A percentile compares a stretch with the other conserved stretches of the same genome.
phyloP scores from a whole-genome alignment of 1,140 invertebrate species.

The Manduca sexta region DNA sequence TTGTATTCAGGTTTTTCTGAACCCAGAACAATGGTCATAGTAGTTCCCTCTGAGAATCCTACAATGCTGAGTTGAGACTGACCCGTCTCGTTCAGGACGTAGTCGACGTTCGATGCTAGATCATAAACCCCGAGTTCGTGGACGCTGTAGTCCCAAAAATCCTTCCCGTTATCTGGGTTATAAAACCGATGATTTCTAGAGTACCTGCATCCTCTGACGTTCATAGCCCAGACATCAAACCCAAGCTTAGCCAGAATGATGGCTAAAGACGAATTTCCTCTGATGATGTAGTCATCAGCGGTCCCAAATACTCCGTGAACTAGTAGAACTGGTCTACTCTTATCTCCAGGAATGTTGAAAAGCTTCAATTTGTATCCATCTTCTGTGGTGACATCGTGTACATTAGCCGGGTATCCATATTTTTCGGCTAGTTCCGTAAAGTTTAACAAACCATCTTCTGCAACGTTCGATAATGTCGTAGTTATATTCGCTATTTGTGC shows the following conservation, averaged over 20 bases:
- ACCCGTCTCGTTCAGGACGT: conserved; percentile 63
- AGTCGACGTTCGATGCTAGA: conserved; percentile 75
- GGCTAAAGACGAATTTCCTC: conserved; percentile 65
- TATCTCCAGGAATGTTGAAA: conserved; percentile 72
- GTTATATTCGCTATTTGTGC: background rate
- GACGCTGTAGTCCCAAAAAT: conserved; percentile 75
- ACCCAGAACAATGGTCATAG: conserved; percentile 63
- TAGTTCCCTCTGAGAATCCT: conserved; percentile 81
- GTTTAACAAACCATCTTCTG: conserved; percentile 7
- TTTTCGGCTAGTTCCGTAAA: conserved; percentile 38
- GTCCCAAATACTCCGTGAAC: conserved; percentile 81
- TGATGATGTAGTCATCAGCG: conserved; percentile 76
- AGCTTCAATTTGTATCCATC: conserved; percentile 80
- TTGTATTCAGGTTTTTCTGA: conserved; percentile 68
- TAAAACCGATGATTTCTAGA: conserved; percentile 69
- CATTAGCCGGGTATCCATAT: conserved; percentile 71
- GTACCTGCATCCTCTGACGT: conserved; percentile 79
- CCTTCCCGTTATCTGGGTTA: conserved; percentile 41
- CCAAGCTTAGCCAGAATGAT: conserved; percentile 36
- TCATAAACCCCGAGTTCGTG: conserved; percentile 77
- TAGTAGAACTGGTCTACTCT: conserved; percentile 69
- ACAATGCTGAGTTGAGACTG: conserved; percentile 73
- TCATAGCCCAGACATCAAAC: conserved; percentile 82
- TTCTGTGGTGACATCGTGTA: conserved; percentile 65
- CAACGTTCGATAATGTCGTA: background rate